phyloP scores from a whole-genome alignment of 2,113 vertebrate species.

The Crotalus horridus region DNA sequence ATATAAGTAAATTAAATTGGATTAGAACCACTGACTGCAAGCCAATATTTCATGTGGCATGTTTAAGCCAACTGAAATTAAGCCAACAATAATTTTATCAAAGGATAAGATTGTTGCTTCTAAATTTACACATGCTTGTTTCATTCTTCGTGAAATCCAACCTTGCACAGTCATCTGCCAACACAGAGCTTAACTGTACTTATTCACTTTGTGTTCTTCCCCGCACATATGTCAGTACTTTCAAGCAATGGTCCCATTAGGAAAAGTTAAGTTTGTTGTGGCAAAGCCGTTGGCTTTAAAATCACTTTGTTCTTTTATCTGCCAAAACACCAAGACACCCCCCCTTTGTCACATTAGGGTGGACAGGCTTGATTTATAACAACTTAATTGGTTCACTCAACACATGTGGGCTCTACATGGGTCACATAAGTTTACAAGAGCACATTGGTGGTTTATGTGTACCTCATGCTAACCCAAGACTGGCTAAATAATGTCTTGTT shows the following conservation, averaged over 20 bases:
- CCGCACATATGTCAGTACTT: constrained; percentile 3
- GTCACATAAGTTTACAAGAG: neutral
- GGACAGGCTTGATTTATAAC: constrained; percentile 27
- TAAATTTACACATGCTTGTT: neutral
- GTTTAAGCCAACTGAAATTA: neutral
- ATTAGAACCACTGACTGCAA: neutral
- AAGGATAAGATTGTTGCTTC: neutral
- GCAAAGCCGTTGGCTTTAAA: constrained; percentile 5
- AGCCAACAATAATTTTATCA: neutral
- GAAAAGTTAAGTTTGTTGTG: constrained; percentile 13
- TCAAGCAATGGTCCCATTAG: neutral
- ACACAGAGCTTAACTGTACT: neutral
- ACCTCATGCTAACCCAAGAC: neutral
- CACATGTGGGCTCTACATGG: neutral
- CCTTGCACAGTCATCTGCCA: neutral
- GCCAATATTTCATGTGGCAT: neutral
- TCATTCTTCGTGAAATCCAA: neutral
- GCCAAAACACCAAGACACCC: neutral
- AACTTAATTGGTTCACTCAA: constrained; percentile 21
- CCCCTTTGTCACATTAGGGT: neutral
- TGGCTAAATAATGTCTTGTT: constrained; percentile 14
- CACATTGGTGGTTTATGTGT: neutral
- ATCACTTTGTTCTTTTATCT: neutral
- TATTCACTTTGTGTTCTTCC: neutral
- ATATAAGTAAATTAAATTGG: neutral